Evolutionary conservation across 2,888 invertebrate species (phyloP).

Genomic region (Aethes cnicana): DNA sequence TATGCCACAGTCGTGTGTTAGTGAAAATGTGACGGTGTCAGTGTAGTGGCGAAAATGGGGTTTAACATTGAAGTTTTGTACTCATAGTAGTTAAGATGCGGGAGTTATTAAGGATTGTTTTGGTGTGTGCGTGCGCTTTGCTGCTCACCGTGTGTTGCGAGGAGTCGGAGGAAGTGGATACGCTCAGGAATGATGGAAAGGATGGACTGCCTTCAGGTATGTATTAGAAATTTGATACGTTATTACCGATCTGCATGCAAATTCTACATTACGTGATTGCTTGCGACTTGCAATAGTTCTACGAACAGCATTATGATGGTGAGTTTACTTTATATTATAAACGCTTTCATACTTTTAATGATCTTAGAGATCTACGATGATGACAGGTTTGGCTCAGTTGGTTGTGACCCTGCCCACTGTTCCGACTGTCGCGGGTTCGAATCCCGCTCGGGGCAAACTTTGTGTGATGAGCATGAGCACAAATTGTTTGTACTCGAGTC

Average conservation of each 20-base stretch:
- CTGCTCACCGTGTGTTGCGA: constrained; percentile 57
- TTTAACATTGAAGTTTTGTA: constrained; percentile 46
- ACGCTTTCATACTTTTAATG: no score
- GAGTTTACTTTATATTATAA: no score
- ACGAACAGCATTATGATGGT: no score
- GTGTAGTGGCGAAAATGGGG: constrained; percentile 60
- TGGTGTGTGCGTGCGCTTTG: constrained; percentile 67
- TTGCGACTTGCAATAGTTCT: no score
- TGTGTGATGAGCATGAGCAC: no score
- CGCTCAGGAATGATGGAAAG: constrained; percentile 51
- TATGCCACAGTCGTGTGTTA: constrained; percentile 10
- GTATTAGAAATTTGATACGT: not conserved
- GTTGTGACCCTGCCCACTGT: no score
- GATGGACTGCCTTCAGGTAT: constrained; percentile 63
- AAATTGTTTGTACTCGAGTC: no score
- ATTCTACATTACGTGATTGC: no score
- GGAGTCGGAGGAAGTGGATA: constrained; percentile 58
- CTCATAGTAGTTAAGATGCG: constrained; percentile 66
- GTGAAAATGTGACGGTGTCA: constrained; percentile 74
- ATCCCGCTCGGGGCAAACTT: no score
- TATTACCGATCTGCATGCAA: not conserved
- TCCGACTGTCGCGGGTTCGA: no score
- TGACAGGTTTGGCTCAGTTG: no score
- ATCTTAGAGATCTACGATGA: no score
- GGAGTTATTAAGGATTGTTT: constrained; percentile 64